Conservation (phyloP, 53 echinoderm and acorn worm genomes). For the Paelopatides confundens region DNA sequence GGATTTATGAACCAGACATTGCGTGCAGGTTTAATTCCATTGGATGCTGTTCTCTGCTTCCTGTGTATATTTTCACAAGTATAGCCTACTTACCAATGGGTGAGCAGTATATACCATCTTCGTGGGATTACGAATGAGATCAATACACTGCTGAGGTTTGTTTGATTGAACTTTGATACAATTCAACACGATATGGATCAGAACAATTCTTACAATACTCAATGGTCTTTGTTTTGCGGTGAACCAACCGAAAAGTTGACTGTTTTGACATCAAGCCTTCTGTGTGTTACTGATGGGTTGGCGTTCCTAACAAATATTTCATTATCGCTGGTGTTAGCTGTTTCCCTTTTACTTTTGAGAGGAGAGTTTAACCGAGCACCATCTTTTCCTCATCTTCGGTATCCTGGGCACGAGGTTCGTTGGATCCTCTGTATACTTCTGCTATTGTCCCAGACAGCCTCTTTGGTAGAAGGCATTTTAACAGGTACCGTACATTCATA, state of each 20-base stretch:
- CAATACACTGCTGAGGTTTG: no score
- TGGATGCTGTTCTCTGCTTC: no score
- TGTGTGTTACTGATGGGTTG: not conserved
- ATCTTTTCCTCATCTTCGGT: not conserved
- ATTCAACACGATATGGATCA: not conserved
- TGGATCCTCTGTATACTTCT: not conserved
- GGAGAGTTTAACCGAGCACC: not conserved
- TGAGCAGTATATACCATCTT: no score
- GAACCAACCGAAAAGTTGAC: not conserved
- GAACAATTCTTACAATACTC: not conserved
- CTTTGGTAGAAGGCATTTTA: not conserved
- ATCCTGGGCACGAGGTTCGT: slow-evolving; percentile 8
- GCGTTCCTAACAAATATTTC: not conserved
- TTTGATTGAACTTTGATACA: no score
- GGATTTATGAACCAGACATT: no score
- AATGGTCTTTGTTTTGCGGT: not conserved
- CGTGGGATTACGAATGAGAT: no score
- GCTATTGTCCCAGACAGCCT: not conserved
- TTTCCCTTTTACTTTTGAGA: not conserved
- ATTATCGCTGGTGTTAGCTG: not conserved
- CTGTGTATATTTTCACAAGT: no score
- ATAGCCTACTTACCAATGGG: no score
- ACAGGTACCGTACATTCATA: not conserved
- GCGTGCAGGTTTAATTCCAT: no score
- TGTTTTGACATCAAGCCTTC: not conserved